Base-by-base conservation (phyloP, 23 tunicate species). In the Oikopleura dioica region DNA sequence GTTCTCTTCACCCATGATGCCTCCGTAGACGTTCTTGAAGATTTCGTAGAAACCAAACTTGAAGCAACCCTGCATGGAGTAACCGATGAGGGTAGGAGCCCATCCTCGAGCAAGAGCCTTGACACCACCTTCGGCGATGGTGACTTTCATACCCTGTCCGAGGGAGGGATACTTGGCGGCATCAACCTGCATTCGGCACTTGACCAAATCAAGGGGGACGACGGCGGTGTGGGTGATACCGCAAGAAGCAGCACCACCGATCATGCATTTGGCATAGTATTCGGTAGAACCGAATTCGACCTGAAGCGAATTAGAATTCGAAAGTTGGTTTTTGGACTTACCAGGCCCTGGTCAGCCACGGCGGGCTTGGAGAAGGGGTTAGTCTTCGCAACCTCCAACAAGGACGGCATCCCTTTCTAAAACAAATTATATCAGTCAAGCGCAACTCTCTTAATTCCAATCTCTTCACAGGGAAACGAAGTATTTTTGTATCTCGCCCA, bases 31-130 rank as follows among this genome's bases (percentile, higher is more conserved):
- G 51, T 78, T 80, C 50, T 92, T 92, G 75, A 92, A 92, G 37
- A 92, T 92, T 83, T 92, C 99, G 81, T 92, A 92, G 59, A 92
- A 86, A 37, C 99, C 99, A 69, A 92, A 92, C 76, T 92, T 92
- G 86, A 95, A 92, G 26, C 83, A 82, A 59, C 97, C 97, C 76
- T 91, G 97, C 97, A 91, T 91, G 34, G 97, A 91, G 76, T 91
- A 91, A 36, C 97, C 97, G 69, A 91, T 91, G 0, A 91, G 59
- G 32, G 97, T 91, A 0, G 97, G 97, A 1, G 97, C 95, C 99
- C 99, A 92, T 24, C 99, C 99, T 38, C 83, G 83, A 1, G 80
- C 99, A 4, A 92, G 58, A 35, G 95, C 99, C 77, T 87, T 80
- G 4, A 86, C 37, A 2, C 99, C 99, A 59, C 87, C 95, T 63